Evolutionary conservation across 2,888 invertebrate species (phyloP).

Genomic region (Cryptosula pallasiana): DNA sequence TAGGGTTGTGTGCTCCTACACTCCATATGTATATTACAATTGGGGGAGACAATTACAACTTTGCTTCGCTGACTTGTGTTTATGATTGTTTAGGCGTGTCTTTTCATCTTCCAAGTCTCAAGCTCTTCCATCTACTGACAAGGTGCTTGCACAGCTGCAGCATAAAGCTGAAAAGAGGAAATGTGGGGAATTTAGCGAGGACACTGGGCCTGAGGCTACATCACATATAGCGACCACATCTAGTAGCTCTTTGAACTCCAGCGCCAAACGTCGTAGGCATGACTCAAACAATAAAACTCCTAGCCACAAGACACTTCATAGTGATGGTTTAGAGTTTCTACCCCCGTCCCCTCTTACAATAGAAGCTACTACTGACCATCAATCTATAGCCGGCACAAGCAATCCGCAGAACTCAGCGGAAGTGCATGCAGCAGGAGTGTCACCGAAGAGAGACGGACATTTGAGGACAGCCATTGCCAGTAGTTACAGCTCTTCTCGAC

Average conservation of each 20-base stretch:
- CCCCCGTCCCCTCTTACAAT: background rate
- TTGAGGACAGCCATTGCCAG: constrained; percentile 14
- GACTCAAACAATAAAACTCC: background rate
- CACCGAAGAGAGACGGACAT: constrained; percentile 11
- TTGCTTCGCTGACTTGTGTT: too few species aligned
- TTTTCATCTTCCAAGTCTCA: background rate
- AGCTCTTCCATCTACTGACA: background rate
- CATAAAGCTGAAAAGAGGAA: background rate
- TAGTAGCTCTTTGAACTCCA: background rate
- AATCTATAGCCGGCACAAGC: background rate
- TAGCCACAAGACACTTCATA: background rate
- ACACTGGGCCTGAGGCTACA: background rate
- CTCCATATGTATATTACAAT: too few species aligned
- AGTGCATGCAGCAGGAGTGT: background rate
- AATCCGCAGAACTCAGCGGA: background rate
- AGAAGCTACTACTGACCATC: background rate
- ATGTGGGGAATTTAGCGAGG: background rate
- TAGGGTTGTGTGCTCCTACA: too few species aligned
- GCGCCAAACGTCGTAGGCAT: background rate
- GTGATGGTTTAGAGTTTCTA: background rate
- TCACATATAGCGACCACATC: background rate
- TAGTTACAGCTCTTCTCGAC: constrained; percentile 11
- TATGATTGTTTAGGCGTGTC: background rate
- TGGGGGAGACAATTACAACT: too few species aligned
- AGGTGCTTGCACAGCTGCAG: background rate